A percentile compares a stretch with the other conserved stretches of the same genome.
Evolutionary conservation across 2,113 vertebrate genomes (phyloP).

Genomic region (Ailurus styani): DNA sequence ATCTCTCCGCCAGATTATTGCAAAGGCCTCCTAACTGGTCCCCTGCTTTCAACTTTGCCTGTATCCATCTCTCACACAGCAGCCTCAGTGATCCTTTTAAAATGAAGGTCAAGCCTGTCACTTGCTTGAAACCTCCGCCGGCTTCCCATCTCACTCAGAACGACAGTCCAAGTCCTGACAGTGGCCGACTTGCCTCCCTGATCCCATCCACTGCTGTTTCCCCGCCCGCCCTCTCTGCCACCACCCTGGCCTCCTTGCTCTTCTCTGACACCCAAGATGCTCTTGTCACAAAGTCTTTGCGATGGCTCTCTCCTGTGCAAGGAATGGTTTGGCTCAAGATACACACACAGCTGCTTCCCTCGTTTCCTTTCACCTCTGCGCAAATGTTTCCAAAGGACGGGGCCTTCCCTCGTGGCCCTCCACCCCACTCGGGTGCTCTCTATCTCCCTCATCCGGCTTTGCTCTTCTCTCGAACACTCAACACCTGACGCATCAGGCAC

Average conservation of each 20-base stretch:
- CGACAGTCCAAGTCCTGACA: not conserved
- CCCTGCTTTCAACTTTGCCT: not conserved
- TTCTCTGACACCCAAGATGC: not conserved
- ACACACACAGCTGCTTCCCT: not conserved
- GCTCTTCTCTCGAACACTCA: not conserved
- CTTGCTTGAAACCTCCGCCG: not conserved
- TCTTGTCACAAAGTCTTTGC: not conserved
- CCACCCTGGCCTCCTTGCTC: not conserved
- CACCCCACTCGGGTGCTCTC: not conserved
- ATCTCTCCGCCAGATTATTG: not conserved
- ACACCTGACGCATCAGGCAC: not conserved
- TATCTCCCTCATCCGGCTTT: not conserved
- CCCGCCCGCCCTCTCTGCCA: not conserved
- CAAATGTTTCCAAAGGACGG: not conserved
- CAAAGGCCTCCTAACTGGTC: not conserved
- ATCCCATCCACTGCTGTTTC: not conserved
- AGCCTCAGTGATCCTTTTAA: not conserved
- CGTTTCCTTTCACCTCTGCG: not conserved
- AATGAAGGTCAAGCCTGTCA: not conserved
- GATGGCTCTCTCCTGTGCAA: not conserved
- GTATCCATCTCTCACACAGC: not conserved
- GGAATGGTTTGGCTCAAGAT: not conserved
- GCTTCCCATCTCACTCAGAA: not conserved
- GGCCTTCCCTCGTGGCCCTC: no score
- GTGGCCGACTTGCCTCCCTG: not conserved